Evolutionary conservation across 35 echinoderm and acorn worm species (phyloP), one percentile per base, ranked within the genome.

Genomic region (Apostichopus japonicus): DNA sequence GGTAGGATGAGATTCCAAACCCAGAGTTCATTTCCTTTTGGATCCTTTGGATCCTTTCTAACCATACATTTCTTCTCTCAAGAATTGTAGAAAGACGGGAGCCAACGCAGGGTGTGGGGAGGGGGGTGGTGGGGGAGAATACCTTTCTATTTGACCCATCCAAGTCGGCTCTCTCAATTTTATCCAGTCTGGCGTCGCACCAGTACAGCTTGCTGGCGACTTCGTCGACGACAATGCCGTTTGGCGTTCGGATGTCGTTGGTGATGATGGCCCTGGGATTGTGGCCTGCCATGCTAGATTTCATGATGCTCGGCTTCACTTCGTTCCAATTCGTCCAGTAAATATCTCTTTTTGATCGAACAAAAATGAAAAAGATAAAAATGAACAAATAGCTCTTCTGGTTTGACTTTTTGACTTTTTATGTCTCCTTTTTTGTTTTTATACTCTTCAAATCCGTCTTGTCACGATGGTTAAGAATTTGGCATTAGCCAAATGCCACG

Each of bases 291-390:
- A 86, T 67, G 27, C 55, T 67, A 8, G 93, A 77, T 73, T 86
- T 86, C 72, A 92, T 92, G 56, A 98, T 98, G 65, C 97, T 91
- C 5, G 97, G 97, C 7, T 65, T 51, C 9, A 90, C 76, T 55
- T 95, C 90, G 77, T 98, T 98, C 97, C 97, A 98, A 72, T 98
- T 98, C 11, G 94, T 94, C 94, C 94, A 98, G 77, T 73, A 98
- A 54, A 96, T 88, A 19, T 58, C 75, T 44, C 97, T 96, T 44
- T 44, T 33, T 44, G 87, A 10, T 3, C 14, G 17, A 75, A n/a
- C n/a, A n/a, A 75, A 75, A 19, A 75, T 21, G 33, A 44, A 44
- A 44, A 44, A 44, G 33, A 44, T 44, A 1, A 44, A 44, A 44
- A 44, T 44, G 33, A 44, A 44, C 2, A 44, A 44, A 44, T 44